A percentile compares a stretch with the other conserved stretches of the same genome.
phyloP scores from a whole-genome alignment of 2,113 vertebrate genomes.

The Pelobates fuscus region DNA sequence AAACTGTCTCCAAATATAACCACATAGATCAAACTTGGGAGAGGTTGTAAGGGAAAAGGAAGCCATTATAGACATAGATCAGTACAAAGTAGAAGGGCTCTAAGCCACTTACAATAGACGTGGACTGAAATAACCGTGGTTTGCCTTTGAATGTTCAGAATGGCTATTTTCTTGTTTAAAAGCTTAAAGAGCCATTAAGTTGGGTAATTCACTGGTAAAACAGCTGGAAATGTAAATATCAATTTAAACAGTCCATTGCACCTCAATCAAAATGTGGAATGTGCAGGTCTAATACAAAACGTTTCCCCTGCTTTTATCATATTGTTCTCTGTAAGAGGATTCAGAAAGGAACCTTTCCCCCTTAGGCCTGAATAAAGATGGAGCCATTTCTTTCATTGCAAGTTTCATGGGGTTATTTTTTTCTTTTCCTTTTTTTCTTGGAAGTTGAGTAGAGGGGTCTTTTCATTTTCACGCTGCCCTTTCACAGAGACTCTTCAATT shows the following conservation, averaged over 20 bases:
- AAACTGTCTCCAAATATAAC: no score
- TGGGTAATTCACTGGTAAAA: conserved; percentile 79
- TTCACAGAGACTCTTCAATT: conserved; percentile 68
- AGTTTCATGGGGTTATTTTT: conserved; percentile 43
- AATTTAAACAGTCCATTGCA: conserved; percentile 75
- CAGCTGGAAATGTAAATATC: conserved; percentile 81
- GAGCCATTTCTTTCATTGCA: conserved; percentile 55
- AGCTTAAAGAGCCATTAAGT: conserved; percentile 78
- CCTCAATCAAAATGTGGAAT: conserved; percentile 65
- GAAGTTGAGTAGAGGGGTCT: conserved; percentile 66
- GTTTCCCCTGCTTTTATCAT: conserved; percentile 66
- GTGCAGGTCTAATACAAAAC: conserved; percentile 63
- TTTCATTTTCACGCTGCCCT: conserved; percentile 70
- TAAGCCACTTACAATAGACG: conserved; percentile 65
- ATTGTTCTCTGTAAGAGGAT: conserved; percentile 69
- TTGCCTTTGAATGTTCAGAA: conserved; percentile 59
- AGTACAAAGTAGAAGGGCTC: conserved; percentile 60
- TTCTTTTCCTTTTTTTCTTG: conserved; percentile 54
- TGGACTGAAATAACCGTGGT: conserved; percentile 65
- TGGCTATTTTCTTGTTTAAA: conserved; percentile 78
- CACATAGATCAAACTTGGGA: no score
- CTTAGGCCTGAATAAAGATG: conserved; percentile 59
- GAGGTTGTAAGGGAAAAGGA: conserved; percentile 39
- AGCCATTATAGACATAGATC: conserved; percentile 49
- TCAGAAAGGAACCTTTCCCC: conserved; percentile 57